Evolutionary conservation across 2,113 vertebrate genomes (phyloP).

Genomic region (Bombycilla garrulus): DNA sequence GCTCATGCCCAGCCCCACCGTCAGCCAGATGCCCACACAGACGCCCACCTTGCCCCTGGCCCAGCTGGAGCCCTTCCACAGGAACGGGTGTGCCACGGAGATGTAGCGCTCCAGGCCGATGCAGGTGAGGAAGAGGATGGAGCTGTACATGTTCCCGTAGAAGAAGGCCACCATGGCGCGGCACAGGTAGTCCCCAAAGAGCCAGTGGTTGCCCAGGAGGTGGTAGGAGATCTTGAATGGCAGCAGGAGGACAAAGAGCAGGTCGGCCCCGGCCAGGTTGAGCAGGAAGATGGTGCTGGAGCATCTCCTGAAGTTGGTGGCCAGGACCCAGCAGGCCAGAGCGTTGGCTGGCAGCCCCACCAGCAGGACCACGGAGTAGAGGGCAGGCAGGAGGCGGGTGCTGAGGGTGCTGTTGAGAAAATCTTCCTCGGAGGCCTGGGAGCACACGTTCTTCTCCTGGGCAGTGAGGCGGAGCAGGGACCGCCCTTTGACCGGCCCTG

Average conservation of each 20-base stretch:
- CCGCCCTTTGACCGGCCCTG: background rate
- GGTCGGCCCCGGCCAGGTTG: slow-evolving; percentile 48
- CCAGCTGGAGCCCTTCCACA: background rate
- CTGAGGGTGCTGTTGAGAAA: slow-evolving; percentile 31
- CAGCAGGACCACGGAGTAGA: slow-evolving; percentile 34
- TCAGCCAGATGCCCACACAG: slow-evolving; percentile 48
- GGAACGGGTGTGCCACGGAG: slow-evolving; percentile 42
- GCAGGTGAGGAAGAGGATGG: slow-evolving; percentile 65
- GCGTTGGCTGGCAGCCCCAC: slow-evolving; percentile 57
- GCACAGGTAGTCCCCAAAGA: slow-evolving; percentile 62
- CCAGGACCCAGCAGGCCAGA: slow-evolving; percentile 61
- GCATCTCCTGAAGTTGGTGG: slow-evolving; percentile 35
- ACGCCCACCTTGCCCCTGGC: rapidly evolving
- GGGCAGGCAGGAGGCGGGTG: slow-evolving; percentile 20
- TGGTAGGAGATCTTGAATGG: slow-evolving; percentile 69
- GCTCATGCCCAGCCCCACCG: slow-evolving; percentile 4
- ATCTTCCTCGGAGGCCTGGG: background rate
- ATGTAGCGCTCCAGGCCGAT: slow-evolving; percentile 58
- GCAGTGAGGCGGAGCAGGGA: background rate
- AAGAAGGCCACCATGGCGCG: slow-evolving; percentile 30
- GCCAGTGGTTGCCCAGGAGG: slow-evolving; percentile 64
- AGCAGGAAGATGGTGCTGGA: slow-evolving; percentile 52
- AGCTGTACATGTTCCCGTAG: slow-evolving; percentile 67
- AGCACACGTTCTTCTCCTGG: background rate
- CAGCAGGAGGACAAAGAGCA: slow-evolving; percentile 53